Conservation (phyloP, 2,113 vertebrate species). For the Oxyura jamaicensis region DNA sequence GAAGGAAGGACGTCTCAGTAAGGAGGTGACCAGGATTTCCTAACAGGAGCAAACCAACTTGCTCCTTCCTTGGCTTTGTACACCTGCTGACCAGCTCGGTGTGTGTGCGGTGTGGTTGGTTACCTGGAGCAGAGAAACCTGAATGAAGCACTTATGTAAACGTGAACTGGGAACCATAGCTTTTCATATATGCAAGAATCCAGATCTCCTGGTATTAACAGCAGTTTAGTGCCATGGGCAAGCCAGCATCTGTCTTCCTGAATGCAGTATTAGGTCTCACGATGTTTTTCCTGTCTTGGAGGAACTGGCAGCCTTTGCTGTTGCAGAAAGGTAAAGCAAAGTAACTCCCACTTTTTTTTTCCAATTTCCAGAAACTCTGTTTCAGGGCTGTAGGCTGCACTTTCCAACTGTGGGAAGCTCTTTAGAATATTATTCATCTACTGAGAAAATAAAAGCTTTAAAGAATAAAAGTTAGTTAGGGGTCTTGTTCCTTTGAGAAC, state of each 20-base stretch:
- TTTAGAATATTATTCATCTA: not conserved
- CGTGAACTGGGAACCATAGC: not conserved
- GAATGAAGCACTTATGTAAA: not conserved
- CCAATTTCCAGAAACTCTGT: not conserved
- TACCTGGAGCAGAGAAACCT: not conserved
- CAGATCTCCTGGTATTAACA: not conserved
- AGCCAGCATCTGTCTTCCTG: not conserved
- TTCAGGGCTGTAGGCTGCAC: not conserved
- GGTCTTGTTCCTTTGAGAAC: not conserved
- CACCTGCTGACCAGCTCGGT: not conserved
- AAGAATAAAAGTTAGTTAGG: not conserved
- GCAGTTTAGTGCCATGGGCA: not conserved
- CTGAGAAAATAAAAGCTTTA: not conserved
- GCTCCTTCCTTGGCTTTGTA: not conserved
- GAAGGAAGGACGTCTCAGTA: not conserved
- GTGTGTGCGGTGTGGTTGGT: rapidly evolving
- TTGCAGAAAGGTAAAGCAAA: not conserved
- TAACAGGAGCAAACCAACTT: not conserved
- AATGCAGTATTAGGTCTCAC: not conserved
- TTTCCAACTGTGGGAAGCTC: not conserved
- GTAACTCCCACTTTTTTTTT: not conserved
- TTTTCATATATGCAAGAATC: not conserved
- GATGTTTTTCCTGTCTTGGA: not conserved
- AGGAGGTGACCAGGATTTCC: not conserved
- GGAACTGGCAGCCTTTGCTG: not conserved